Base-by-base conservation (phyloP, 1,140 invertebrate species). In the Hirudo medicinalis region DNA sequence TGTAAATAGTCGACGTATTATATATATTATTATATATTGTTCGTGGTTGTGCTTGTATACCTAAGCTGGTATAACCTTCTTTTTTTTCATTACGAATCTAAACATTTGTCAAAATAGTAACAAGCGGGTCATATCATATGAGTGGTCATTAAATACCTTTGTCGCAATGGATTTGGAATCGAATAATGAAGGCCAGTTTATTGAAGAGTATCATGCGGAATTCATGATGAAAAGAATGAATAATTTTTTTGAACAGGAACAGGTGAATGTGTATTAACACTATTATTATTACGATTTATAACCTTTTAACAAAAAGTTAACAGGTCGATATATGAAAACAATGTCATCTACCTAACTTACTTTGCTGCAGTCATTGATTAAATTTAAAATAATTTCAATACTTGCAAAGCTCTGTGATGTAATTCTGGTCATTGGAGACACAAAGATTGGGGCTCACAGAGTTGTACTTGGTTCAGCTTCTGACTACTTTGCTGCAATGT, bases 401-500 rank as follows among this genome's bases (percentile, higher is more conserved):
- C 53, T 70, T 70, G 6, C 53, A 19, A 54, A 72, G 71, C 75
- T 82, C 20, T 79, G 78, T 74, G 79, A 80, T 76, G 80, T 82
- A 43, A 74, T 77, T 60, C 76, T 80, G 71, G 76, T 77, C 13
- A 78, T 77, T 80, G 86, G 83, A 71, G 82, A 79, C 76, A 88
- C 87, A 79, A 82, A 83, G 57, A 85, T 88, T 72, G 80, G 84
- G 36, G 87, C 87, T 40, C 88, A 89, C 79, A 83, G 87, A 71
- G 78, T 94, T 72, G 89, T 95, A 71, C 85, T 95, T 66, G 89
- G 90, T 78, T 90, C 91, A 72, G 90, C 89, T 66, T 94, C 91
- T 76, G 91, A 93, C 83, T 96, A 95, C 82, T 96, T 96, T 85
- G 88, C 90, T 67, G 91, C 91, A 57, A 95, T 95, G 92, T 96